These are phyloP conservation scores for Hydrotaea cyrtoneurina DNA, from an alignment of 2,888 invertebrate genomes.

Conservation along the genomic window DNA sequence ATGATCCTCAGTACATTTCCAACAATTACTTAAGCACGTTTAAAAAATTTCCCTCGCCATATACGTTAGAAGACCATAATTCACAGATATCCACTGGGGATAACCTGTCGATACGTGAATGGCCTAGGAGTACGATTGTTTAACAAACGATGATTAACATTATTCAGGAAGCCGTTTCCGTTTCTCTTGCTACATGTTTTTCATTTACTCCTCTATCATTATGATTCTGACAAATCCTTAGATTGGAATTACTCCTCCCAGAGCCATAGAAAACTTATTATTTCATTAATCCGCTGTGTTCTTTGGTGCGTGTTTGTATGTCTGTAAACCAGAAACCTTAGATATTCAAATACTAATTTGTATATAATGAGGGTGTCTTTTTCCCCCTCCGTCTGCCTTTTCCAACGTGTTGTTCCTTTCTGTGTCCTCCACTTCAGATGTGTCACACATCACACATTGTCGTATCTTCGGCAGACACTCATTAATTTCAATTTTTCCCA, in stretches of 20 bases:
- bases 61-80: not conserved
- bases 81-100: no score
- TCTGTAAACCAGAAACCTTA: slow-evolving; percentile 61
- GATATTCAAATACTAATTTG: slow-evolving; percentile 59
- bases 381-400: not conserved
- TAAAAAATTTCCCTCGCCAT: no score
- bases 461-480: slow-evolving; percentile 57
- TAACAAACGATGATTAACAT: slow-evolving; percentile 8
- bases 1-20: no score
- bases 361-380: slow-evolving; percentile 60
- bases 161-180: not conserved
- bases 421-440: slow-evolving; percentile 38
- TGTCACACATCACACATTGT: slow-evolving; percentile 56
- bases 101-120: not conserved
- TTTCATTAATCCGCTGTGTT: slow-evolving; percentile 32
- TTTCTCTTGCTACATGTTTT: not conserved
- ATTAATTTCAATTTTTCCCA: slow-evolving; percentile 63
- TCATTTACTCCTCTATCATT: slow-evolving; percentile 5
- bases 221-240: slow-evolving; percentile 2
- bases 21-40: no score
- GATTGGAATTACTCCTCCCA: not conserved
- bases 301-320: not conserved
- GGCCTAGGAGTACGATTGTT: not conserved
- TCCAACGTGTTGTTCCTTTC: slow-evolving; percentile 42
- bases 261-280: slow-evolving; percentile 5